phyloP scores from a whole-genome alignment of 53 echinoderm and acorn worm species.

The Temnopleurus reevesii region DNA sequence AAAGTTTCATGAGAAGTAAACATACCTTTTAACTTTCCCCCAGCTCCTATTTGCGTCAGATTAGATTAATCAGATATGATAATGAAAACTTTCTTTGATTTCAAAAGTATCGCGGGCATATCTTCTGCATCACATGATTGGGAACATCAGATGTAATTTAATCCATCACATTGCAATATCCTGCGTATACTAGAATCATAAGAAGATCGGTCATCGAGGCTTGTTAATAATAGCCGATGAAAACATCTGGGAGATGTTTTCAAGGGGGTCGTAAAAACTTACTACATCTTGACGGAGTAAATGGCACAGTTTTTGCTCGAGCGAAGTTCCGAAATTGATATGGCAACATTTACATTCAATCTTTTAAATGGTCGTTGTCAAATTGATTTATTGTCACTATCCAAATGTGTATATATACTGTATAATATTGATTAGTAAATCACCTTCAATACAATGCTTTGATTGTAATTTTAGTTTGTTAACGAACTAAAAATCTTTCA shows the following conservation, averaged over 20 bases:
- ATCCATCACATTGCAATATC: not conserved
- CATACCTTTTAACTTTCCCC: not conserved
- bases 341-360: no score
- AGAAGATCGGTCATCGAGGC: not conserved
- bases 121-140: not conserved
- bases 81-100: not conserved
- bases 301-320: not conserved
- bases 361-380: no score
- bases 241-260: not conserved
- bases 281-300: not conserved
- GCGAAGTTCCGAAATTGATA: not conserved
- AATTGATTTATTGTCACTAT: no score
- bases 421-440: no score
- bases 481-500: no score
- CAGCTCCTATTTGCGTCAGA: not conserved
- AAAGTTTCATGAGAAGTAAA: slow-evolving; percentile 39
- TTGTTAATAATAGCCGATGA: not conserved
- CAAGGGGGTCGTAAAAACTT: not conserved
- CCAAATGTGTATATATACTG: no score
- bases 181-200: not conserved
- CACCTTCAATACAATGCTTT: no score
- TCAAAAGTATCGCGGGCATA: not conserved
- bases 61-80: not conserved
- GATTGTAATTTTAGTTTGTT: no score
- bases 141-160: not conserved